Conservation (phyloP, 2,888 invertebrate genomes). For the Cerceris ruficornis region DNA sequence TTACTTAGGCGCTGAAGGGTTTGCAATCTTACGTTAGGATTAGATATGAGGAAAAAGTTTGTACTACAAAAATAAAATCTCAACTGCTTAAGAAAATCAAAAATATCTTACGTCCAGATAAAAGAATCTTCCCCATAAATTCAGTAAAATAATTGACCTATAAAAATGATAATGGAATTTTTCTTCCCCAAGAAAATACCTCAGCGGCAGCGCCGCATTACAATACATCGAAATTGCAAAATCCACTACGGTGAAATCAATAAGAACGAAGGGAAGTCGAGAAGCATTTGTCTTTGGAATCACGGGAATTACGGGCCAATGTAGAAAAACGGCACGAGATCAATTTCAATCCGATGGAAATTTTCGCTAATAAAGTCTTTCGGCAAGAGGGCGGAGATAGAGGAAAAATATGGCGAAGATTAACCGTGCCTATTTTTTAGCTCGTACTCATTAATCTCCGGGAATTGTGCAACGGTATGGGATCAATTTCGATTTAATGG, state of each 20-base stretch:
- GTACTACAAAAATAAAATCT: too few species aligned
- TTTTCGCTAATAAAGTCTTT: slow-evolving; percentile 31
- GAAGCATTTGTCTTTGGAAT: slow-evolving; percentile 26
- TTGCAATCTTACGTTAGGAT: too few species aligned
- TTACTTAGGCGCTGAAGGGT: too few species aligned
- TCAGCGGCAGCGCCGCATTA: too few species aligned
- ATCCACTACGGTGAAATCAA: background rate
- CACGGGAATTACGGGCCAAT: slow-evolving; percentile 2
- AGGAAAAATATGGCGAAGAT: slow-evolving; percentile 12
- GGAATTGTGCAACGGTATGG: background rate
- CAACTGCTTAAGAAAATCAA: too few species aligned
- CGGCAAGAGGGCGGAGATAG: background rate
- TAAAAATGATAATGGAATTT: too few species aligned
- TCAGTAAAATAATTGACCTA: too few species aligned
- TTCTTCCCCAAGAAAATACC: too few species aligned
- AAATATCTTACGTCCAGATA: too few species aligned
- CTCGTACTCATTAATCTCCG: slow-evolving; percentile 18
- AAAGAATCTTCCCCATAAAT: too few species aligned
- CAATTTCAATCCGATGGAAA: slow-evolving; percentile 23
- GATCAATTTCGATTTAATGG: slow-evolving; percentile 9
- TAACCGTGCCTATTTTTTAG: slow-evolving; percentile 17
- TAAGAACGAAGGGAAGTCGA: background rate
- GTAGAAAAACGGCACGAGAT: slow-evolving; percentile 24
- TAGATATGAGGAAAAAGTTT: too few species aligned
- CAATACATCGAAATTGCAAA: too few species aligned